phyloP scores from a whole-genome alignment of 2,888 invertebrate species.

The Nomada ferruginata region DNA sequence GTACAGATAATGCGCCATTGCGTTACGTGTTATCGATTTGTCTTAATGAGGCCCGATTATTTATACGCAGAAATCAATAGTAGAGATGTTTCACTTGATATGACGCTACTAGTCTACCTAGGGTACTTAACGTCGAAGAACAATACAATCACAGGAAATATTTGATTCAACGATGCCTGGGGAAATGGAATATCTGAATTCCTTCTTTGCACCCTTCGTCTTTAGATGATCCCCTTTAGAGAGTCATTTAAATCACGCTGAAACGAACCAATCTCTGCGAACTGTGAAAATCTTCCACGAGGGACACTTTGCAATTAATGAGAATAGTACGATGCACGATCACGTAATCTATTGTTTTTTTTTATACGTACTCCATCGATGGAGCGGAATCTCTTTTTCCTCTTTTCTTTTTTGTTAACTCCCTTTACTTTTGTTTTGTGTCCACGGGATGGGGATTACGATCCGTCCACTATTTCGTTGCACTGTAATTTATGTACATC shows the following conservation, averaged over 20 bases:
- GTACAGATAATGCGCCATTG: background rate
- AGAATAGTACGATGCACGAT: constrained; percentile 28
- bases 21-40: constrained; percentile 12
- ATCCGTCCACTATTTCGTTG: constrained; percentile 79
- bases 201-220: background rate
- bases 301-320: constrained; percentile 20
- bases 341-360: constrained; percentile 19
- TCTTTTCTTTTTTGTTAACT: constrained; percentile 17
- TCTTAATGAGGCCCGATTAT: constrained; percentile 7
- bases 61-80: constrained; percentile 27
- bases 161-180: constrained; percentile 21
- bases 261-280: constrained; percentile 2
- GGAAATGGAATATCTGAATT: constrained; percentile 5
- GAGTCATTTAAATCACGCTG: background rate
- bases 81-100: background rate
- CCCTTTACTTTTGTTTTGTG: constrained; percentile 41
- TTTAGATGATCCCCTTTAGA: background rate
- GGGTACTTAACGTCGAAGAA: background rate
- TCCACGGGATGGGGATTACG: constrained; percentile 63
- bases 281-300: constrained; percentile 10
- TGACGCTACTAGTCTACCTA: constrained; percentile 20
- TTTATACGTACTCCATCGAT: constrained; percentile 19
- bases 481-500: constrained; percentile 81
- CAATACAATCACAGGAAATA: background rate
- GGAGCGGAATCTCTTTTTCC: constrained; percentile 21